phyloP scores from a whole-genome alignment of 1,140 invertebrate genomes.

The Hylaeus volcanicus region DNA sequence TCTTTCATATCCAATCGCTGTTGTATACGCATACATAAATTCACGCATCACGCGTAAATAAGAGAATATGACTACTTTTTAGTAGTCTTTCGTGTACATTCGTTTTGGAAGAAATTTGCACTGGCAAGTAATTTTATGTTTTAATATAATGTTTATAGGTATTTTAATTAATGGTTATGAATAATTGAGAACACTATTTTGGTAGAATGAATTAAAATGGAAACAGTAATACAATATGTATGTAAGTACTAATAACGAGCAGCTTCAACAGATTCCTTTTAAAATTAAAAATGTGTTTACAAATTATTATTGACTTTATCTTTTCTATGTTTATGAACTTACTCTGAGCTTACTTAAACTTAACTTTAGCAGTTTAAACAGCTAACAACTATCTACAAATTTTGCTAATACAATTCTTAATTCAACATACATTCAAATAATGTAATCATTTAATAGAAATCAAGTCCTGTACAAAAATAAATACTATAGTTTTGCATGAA shows the following conservation, averaged over 20 bases:
- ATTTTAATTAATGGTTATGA: slow-evolving; percentile 28
- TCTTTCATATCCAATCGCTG: slow-evolving; percentile 8
- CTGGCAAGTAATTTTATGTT: slow-evolving; percentile 19
- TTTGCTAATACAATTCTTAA: slow-evolving; percentile 47
- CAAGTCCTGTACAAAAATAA: slow-evolving; percentile 78
- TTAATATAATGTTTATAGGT: slow-evolving; percentile 25
- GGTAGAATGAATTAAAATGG: slow-evolving; percentile 10
- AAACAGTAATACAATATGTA: slow-evolving; percentile 3
- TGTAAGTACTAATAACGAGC: not conserved
- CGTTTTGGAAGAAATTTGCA: not conserved
- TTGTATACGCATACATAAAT: not conserved
- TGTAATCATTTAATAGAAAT: slow-evolving; percentile 65
- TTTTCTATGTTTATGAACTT: slow-evolving; percentile 35
- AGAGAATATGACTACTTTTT: not conserved
- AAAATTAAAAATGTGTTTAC: slow-evolving; percentile 41
- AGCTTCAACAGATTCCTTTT: slow-evolving; percentile 12
- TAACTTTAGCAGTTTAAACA: slow-evolving; percentile 34
- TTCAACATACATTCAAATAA: slow-evolving; percentile 45
- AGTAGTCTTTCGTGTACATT: not conserved
- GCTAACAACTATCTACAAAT: slow-evolving; percentile 51
- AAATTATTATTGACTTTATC: slow-evolving; percentile 57
- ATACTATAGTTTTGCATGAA: slow-evolving; percentile 73
- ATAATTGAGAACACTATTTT: not conserved
- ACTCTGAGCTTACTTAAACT: slow-evolving; percentile 23
- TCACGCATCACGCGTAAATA: not conserved